These are phyloP conservation scores for Scaptomyza caliginosa DNA, from an alignment of 2,888 invertebrate species.

Conservation along the genomic window DNA sequence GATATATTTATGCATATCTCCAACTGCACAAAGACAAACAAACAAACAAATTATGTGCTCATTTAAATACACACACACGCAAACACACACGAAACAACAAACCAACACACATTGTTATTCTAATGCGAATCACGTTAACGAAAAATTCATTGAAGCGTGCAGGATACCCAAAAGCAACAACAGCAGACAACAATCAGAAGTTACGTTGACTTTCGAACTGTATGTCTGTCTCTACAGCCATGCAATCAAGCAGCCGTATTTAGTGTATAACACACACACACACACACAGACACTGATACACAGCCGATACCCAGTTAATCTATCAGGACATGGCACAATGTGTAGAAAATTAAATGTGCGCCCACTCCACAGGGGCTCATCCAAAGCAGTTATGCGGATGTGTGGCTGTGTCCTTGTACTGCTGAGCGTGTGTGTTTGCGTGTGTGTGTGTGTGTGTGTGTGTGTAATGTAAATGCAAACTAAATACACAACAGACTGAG, in stretches of 20 bases:
- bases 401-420: conserved; percentile 41
- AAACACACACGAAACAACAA: conserved; percentile 55
- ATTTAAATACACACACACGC: conserved; percentile 70
- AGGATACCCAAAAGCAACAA: conserved; percentile 30
- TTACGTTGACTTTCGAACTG: conserved; percentile 70
- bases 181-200: neutral
- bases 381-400: conserved; percentile 51
- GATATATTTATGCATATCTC: conserved; percentile 58
- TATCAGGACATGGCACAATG: conserved; percentile 74
- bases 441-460: conserved; percentile 18
- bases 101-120: conserved; percentile 34
- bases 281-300: conserved; percentile 9
- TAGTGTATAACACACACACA: conserved; percentile 27
- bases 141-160: conserved; percentile 73
- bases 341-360: conserved; percentile 75
- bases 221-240: conserved; percentile 21
- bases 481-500: conserved; percentile 73
- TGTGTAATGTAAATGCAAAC: conserved; percentile 72
- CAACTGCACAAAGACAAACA: conserved; percentile 53
- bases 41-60: conserved; percentile 77
- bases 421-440: conserved; percentile 7
- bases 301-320: conserved; percentile 72
- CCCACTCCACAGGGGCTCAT: conserved; percentile 9
- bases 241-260: conserved; percentile 58
- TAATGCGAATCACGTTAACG: conserved; percentile 78